Evolutionary conservation across 2,888 invertebrate species (phyloP).

Genomic region (Drosophila nr. medialis): DNA sequence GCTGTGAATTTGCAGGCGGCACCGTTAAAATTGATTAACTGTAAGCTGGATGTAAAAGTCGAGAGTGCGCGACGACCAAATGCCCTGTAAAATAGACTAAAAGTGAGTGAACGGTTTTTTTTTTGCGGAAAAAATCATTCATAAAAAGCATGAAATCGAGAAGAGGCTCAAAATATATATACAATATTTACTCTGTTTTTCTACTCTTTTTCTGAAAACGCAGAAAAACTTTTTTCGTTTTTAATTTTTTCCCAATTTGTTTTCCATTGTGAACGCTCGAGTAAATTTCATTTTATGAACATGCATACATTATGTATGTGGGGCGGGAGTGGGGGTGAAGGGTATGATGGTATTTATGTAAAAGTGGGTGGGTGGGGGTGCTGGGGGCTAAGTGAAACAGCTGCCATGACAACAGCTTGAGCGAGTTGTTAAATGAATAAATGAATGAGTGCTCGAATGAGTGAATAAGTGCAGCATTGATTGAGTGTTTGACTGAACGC

Average conservation of each 20-base stretch:
- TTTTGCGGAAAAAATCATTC: neutral
- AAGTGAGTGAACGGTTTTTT: too few relatives aligned
- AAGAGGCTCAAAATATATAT: neutral
- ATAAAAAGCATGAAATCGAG: neutral
- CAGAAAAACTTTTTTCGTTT: neutral
- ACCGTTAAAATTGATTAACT: constrained; percentile 61
- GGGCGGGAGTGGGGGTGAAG: neutral
- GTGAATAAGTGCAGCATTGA: constrained; percentile 34
- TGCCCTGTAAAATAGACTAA: constrained; percentile 7
- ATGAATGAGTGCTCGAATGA: constrained; percentile 20
- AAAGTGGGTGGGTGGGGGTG: neutral
- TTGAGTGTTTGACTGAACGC: constrained; percentile 46
- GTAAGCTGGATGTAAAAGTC: constrained; percentile 36
- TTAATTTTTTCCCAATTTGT: constrained; percentile 31
- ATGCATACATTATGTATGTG: constrained; percentile 22
- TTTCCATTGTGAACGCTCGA: constrained; percentile 49
- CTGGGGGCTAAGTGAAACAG: neutral
- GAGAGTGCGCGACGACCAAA: neutral
- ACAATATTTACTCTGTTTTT: neutral
- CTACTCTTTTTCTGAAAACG: neutral
- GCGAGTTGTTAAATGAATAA: constrained; percentile 38
- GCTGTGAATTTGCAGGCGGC: constrained; percentile 12
- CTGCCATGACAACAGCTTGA: constrained; percentile 55
- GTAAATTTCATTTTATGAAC: constrained; percentile 59
- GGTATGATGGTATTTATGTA: neutral